Evolutionary conservation across 2,113 vertebrate genomes (phyloP).

Genomic region (Bufo bufo): DNA sequence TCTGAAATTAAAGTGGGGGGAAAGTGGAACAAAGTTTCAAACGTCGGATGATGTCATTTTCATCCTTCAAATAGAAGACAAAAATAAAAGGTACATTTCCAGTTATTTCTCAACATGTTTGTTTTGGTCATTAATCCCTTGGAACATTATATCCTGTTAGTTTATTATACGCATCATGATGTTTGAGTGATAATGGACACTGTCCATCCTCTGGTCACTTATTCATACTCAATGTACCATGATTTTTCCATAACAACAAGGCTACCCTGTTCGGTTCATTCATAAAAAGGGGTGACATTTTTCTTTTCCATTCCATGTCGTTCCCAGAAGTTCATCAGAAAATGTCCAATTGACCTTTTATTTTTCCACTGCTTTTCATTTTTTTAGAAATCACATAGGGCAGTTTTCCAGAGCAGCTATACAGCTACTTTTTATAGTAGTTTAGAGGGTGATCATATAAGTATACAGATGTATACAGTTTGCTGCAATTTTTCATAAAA

Average conservation of each 20-base stretch:
- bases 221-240: not conserved
- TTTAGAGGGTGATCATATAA: too few species aligned
- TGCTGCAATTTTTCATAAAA: too few species aligned
- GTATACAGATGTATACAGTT: too few species aligned
- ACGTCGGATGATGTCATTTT: slow-evolving; percentile 82
- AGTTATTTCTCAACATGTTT: not conserved
- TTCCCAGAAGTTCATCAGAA: not conserved
- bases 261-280: not conserved
- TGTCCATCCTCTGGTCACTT: not conserved
- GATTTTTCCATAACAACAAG: slow-evolving; percentile 7
- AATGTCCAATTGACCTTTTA: not conserved
- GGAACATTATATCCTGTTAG: not conserved
- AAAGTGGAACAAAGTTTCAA: slow-evolving; percentile 79
- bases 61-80: slow-evolving; percentile 92
- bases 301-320: not conserved
- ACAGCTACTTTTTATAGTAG: too few species aligned
- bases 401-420: too few species aligned
- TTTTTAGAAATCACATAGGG: not conserved
- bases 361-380: not conserved
- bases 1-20: slow-evolving; percentile 96
- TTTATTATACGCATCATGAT: not conserved
- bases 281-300: not conserved
- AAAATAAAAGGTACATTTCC: slow-evolving; percentile 84
- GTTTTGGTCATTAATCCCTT: not conserved
- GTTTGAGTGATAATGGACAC: not conserved